These are phyloP conservation scores for Vidua chalybeata DNA, from an alignment of 2,113 vertebrate genomes.

Conservation along the genomic window DNA sequence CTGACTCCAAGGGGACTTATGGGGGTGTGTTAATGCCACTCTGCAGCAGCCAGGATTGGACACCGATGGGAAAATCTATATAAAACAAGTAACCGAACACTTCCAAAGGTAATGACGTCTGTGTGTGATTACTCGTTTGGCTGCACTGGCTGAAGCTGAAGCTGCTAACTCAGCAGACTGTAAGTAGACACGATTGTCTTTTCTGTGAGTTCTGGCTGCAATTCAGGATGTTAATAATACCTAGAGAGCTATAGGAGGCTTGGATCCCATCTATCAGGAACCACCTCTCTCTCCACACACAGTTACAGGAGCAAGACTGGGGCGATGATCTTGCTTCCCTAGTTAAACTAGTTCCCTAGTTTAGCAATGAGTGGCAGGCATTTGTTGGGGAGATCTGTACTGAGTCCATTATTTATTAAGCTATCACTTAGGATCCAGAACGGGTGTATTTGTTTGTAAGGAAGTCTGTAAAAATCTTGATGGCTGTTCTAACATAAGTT, in stretches of 20 bases:
- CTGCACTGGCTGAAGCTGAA: conserved; percentile 7
- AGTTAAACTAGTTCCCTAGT: background rate
- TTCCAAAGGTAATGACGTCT: background rate
- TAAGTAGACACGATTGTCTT: conserved; percentile 40
- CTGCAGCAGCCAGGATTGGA: background rate
- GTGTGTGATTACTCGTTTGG: background rate
- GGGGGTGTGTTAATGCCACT: background rate
- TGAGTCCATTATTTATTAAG: background rate
- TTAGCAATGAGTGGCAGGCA: background rate
- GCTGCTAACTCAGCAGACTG: conserved; percentile 56
- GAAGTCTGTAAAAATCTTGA: background rate
- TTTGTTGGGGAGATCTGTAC: background rate
- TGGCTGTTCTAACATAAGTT: background rate
- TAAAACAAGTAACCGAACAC: background rate
- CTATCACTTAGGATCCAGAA: background rate
- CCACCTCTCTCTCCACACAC: background rate
- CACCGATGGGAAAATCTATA: background rate
- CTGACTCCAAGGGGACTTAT: background rate
- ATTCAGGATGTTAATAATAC: conserved; percentile 48
- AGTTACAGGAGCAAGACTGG: background rate
- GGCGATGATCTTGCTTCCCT: background rate
- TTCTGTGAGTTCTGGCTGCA: conserved; percentile 6
- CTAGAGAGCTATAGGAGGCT: background rate
- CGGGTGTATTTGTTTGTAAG: background rate
- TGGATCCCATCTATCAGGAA: background rate